phyloP scores from a whole-genome alignment of 2,113 vertebrate species.

The Rhodinocichla rosea region DNA sequence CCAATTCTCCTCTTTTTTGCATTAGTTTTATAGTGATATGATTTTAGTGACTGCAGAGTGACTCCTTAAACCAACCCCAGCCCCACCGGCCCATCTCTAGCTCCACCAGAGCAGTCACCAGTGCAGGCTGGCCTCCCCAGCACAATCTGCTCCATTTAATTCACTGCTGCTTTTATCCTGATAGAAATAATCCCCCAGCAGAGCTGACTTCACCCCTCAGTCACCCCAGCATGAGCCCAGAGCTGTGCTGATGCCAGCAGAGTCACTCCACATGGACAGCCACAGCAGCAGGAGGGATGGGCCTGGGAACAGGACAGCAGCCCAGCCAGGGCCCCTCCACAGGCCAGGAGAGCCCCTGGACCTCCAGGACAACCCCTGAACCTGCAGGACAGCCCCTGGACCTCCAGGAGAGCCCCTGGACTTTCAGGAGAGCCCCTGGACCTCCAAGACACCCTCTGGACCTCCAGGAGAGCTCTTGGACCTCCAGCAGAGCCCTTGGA shows the following conservation, averaged over 20 bases:
- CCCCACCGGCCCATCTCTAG: not conserved
- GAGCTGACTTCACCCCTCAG: not conserved
- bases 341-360: not conserved
- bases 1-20: not conserved
- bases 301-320: not conserved
- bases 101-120: not conserved
- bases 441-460: not conserved
- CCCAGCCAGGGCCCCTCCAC: rapidly evolving
- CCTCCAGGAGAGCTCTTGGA: not conserved
- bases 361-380: rapidly evolving
- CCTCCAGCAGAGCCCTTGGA: not conserved
- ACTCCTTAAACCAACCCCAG: not conserved
- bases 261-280: not conserved
- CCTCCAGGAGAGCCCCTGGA: not conserved
- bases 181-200: not conserved
- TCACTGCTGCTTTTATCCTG: conserved; percentile 19
- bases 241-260: not conserved
- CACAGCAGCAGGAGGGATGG: not conserved
- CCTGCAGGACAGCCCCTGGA: rapidly evolving
- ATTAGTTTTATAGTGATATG: not conserved
- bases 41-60: not conserved
- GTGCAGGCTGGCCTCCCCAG: rapidly evolving
- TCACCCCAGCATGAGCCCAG: not conserved
- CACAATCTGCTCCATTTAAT: conserved; percentile 5
- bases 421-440: rapidly evolving